phyloP scores from a whole-genome alignment of 35 echinoderm and acorn worm genomes.

The Lytechinus variegatus region DNA sequence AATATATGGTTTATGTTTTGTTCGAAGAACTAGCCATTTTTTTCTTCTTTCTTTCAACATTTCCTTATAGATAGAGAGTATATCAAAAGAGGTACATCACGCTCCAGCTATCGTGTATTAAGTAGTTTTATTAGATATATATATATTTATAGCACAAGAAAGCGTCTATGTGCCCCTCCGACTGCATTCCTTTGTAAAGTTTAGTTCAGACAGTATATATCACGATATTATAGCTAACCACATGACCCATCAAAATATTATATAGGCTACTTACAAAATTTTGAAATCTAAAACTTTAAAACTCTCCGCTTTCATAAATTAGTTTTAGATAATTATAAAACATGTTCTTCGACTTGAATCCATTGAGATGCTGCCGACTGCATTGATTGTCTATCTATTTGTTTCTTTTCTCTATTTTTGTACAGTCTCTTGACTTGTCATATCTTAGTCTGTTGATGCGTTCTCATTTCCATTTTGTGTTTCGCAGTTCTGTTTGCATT shows the following conservation, averaged over 20 bases:
- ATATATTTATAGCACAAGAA: neutral
- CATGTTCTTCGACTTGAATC: neutral
- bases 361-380: neutral
- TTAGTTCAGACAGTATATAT: neutral
- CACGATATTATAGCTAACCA: neutral
- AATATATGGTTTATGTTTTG: neutral
- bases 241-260: too few species aligned
- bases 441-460: neutral
- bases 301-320: too few species aligned
- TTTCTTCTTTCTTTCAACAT: neutral
- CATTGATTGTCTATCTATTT: neutral
- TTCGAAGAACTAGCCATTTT: neutral
- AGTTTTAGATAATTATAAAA: too few species aligned
- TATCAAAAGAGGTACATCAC: neutral
- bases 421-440: neutral
- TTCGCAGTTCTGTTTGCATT: neutral
- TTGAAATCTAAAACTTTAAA: too few species aligned
- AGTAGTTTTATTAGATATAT: neutral
- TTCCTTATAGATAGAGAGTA: neutral
- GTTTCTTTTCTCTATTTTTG: neutral
- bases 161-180: neutral
- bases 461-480: neutral
- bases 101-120: neutral
- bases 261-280: too few species aligned
- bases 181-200: neutral